phyloP scores from a whole-genome alignment of 2,888 invertebrate species.

The Caenorhabditis panamensis region DNA sequence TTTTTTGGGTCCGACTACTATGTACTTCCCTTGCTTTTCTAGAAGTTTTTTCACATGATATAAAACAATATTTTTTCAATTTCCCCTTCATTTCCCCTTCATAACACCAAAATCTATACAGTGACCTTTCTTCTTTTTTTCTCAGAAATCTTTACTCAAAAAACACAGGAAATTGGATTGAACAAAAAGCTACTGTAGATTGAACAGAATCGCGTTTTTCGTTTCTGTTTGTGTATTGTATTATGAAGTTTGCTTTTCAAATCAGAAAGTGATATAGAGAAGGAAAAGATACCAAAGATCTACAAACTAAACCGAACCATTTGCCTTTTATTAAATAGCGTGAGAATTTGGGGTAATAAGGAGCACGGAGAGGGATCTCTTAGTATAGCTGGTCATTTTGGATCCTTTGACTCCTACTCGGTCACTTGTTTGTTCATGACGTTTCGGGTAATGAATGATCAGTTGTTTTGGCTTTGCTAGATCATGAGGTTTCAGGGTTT shows the following conservation, averaged over 20 bases:
- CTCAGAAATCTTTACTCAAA: neutral
- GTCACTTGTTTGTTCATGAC: neutral
- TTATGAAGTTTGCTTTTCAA: constrained; percentile 52
- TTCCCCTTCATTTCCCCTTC: neutral
- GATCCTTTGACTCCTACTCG: neutral
- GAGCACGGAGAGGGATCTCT: neutral
- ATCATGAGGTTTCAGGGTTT: no score
- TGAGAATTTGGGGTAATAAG: constrained; percentile 17
- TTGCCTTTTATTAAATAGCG: constrained; percentile 46
- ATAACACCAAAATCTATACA: neutral
- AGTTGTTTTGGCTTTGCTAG: neutral
- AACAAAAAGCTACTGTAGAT: constrained; percentile 4
- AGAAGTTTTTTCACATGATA: no score
- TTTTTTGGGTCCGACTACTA: no score
- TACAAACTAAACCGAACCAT: neutral
- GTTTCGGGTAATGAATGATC: neutral
- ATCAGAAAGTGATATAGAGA: constrained; percentile 8
- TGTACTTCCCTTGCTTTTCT: no score
- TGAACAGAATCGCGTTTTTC: neutral
- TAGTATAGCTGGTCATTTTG: constrained; percentile 39
- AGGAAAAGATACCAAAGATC: constrained; percentile 40
- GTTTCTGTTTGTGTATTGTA: constrained; percentile 36
- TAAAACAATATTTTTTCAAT: neutral
- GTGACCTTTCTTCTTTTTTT: constrained; percentile 1
- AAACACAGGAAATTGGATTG: neutral